Evolutionary conservation across 2,797 vertebrate genomes (phyloP), one percentile per base, ranked within the genome.

Genomic region (Gymnothorax reevesii): DNA sequence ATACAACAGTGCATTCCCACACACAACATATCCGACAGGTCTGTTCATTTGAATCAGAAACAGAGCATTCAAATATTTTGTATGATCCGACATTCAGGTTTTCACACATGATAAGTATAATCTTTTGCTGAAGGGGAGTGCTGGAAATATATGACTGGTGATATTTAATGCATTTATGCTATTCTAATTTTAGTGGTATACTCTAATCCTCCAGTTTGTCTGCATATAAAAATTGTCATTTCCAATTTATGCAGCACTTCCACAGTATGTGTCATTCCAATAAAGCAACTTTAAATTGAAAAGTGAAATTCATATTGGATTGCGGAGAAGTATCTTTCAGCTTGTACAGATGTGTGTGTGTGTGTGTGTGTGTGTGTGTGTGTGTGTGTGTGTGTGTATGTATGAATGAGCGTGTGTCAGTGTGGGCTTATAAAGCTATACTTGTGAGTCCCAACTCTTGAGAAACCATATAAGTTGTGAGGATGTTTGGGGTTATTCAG

Each of bases 241-340:
- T 75, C 71, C 13, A 42, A 2, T 49, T 77, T 52, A 15, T 77
- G 73, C 42, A 20, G 73, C 73, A 7, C 73, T 52, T 15, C 33
- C 17, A 42, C 33, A 1, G 33, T 42, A 42, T 77, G 73, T 77
- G 33, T 13, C 42, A 77, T 49, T 77, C 15, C 73, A 77, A 52
- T 77, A 52, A 77, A 77, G 13, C 73, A 77, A 27, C 73, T 77
- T 49, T 77, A 77, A 77, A 77, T 77, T 49, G 15, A 49, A 77
- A 20, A 77, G 52, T 69, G 15, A 77, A 77, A 75, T 75, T 75
- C 27, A 73, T 33, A 73, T 42, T 4, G 73, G 73, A 49, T 77
- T 77, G 13, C 4, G 10, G 2, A 52, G 73, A 77, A 64, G 57
- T 49, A 8, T 8, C 12, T 22, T 33, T 17, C 27, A 7, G 33